Evolutionary conservation across 1,140 invertebrate genomes (phyloP), one percentile per base, ranked within the genome.

Genomic region (Goniozus legneri): DNA sequence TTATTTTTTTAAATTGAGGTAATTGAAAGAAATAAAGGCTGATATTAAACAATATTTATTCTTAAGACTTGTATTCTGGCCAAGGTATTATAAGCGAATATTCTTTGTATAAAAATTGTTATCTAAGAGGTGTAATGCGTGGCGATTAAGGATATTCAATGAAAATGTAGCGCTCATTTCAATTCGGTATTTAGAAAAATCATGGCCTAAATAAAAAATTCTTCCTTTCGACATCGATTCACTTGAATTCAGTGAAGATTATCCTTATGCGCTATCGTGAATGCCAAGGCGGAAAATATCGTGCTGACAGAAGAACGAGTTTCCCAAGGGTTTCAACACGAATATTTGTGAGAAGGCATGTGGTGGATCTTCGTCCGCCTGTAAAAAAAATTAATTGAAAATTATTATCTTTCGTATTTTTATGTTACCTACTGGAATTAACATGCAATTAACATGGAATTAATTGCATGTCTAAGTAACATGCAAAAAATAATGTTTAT

Each of bases 291-390:
- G 84, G 80, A 96, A 96, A 65, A 95, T 89, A 66, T 96, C 92
- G 67, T 96, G 92, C 66, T 92, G 89, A 62, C 92, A 86, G 73
- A 87, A 95, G 78, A 90, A 96, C 42, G 86, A 86, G 52, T 82
- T 85, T 61, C 81, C 87, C 58, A 87, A 73, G 46, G 89, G 89
- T 77, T 93, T 94, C 62, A 97, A 75, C 49, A 94, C 86, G 76
- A 96, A 96, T 40, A 86, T 83, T 77, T 96, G 92, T 50, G 85
- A 89, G 75, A 88, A 96, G 39, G 88, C 85, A 71, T 95, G 92
- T 58, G 91, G 91, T 53, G 89, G 91, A 79, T 95, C 92, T 50
- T 95, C 91, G 69, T 95, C 92, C 65, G 89, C 88, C 91, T 95
- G 79, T 15, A 86, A 87, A n/a, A n/a, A n/a, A n/a, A n/a, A n/a